Evolutionary conservation across 2,797 vertebrate genomes (phyloP).

Genomic region (Pseudochirops cupreus): DNA sequence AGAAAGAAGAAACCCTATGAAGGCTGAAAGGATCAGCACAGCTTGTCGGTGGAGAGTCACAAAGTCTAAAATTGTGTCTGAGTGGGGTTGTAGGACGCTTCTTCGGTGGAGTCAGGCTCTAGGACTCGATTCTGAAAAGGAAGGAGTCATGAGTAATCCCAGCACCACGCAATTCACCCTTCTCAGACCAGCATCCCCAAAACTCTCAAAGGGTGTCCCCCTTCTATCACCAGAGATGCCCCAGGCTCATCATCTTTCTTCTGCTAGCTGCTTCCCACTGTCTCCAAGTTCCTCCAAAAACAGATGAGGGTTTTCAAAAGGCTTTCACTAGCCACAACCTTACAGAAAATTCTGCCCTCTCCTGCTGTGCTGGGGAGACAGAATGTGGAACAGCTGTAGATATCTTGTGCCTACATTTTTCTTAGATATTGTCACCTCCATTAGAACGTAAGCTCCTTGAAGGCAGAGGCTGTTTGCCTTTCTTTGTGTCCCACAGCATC

Average conservation of each 20-base stretch:
- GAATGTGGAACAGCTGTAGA: not conserved
- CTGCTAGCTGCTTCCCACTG: not conserved
- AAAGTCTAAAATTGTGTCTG: not conserved
- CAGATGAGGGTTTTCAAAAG: not conserved
- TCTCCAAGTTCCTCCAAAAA: not conserved
- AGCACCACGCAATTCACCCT: not conserved
- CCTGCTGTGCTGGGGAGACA: not conserved
- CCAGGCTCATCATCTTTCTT: not conserved
- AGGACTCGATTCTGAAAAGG: not conserved
- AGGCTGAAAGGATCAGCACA: not conserved
- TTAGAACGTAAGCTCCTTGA: not conserved
- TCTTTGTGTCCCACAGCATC: not conserved
- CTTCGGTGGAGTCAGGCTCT: not conserved
- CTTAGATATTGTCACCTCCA: not conserved
- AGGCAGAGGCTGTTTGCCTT: not conserved
- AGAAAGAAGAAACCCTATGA: not conserved
- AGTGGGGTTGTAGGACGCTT: not conserved
- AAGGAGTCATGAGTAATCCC: not conserved
- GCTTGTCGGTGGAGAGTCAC: not conserved
- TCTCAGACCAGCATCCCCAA: not conserved
- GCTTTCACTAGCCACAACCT: not conserved
- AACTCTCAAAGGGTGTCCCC: not conserved
- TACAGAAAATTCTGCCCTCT: not conserved
- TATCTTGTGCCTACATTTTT: not conserved
- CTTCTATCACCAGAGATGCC: not conserved